phyloP scores from a whole-genome alignment of 2,797 vertebrate genomes.

The Siniperca scherzeri region DNA sequence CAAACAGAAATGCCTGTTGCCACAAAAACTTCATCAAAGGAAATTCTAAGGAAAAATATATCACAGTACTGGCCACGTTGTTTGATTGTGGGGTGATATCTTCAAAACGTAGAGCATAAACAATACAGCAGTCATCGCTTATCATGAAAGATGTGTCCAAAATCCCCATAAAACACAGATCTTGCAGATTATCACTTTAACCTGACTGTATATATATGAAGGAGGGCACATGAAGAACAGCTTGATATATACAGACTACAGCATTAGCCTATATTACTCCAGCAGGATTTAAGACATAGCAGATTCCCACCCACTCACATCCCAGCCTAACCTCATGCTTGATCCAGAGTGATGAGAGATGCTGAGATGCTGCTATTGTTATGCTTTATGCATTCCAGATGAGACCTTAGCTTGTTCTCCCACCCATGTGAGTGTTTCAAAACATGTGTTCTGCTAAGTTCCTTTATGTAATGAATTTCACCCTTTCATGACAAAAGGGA shows the following conservation, averaged over 20 bases:
- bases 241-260: slow-evolving; percentile 40
- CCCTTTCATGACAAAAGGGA: slow-evolving; percentile 49
- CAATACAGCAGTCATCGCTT: slow-evolving; percentile 7
- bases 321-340: slow-evolving; percentile 53
- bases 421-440: slow-evolving; percentile 69
- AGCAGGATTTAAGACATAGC: slow-evolving; percentile 58
- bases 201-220: not conserved
- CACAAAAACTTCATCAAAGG: slow-evolving; percentile 21
- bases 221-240: slow-evolving; percentile 21
- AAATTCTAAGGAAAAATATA: slow-evolving; percentile 11
- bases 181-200: slow-evolving; percentile 23
- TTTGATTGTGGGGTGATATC: slow-evolving; percentile 23
- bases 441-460: slow-evolving; percentile 71
- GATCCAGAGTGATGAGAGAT: slow-evolving; percentile 71
- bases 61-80: not conserved
- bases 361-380: slow-evolving; percentile 82
- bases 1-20: slow-evolving; percentile 6
- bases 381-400: slow-evolving; percentile 86
- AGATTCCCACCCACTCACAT: slow-evolving; percentile 72
- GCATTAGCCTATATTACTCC: slow-evolving; percentile 41
- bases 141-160: slow-evolving; percentile 37
- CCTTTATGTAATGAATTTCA: slow-evolving; percentile 63
- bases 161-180: slow-evolving; percentile 41
- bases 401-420: slow-evolving; percentile 71
- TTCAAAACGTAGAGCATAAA: slow-evolving; percentile 26